Evolutionary conservation across 2,113 vertebrate genomes (phyloP), one percentile per base, ranked within the genome.

Genomic region (Seriola aureovittata): DNA sequence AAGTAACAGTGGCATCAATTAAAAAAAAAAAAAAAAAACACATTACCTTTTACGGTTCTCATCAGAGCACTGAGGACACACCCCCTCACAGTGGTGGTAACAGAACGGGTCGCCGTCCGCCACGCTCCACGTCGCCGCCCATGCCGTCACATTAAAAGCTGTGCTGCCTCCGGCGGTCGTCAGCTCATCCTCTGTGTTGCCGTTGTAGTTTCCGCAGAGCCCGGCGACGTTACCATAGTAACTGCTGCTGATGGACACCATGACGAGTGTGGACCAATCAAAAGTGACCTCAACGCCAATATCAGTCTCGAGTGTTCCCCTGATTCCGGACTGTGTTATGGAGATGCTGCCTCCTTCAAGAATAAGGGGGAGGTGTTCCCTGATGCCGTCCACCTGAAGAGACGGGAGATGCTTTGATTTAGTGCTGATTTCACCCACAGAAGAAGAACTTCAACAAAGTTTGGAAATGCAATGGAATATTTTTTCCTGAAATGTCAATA

Each of bases 201-300:
- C 83, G 0, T 81, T 85, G 60, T 76, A 85, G 83, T 81, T 81
- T n/a, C 83, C 83, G 67, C 83, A 85, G 55, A 85, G 78, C 4
- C 83, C 83, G 4, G 0, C 72, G 0, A 81, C 78, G 8, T 81
- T 76, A 4, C 78, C 78, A 52, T 40, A 85, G 55, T 85, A 85
- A 29, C 83, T 85, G 78, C 83, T 85, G 67, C 67, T 85, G 14
- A 81, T 19, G 21, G 78, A 38, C 55, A 85, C 67, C 78, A 76
- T 76, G 21, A 72, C 3, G 1, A 77, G 21, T 17, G 72, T 72
- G 3, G 60, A 8, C 83, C 83, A 85, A 54, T 85, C 83, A 67
- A 85, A 85, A 42, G 60, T 72, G 25, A 85, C 36, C 8, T 65
- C 23, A 5, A 85, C 3, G 0, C 83, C 83, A 13, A 77, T 19